phyloP scores from a whole-genome alignment of 2,888 invertebrate species.

The Gandaritis pyraliata region DNA sequence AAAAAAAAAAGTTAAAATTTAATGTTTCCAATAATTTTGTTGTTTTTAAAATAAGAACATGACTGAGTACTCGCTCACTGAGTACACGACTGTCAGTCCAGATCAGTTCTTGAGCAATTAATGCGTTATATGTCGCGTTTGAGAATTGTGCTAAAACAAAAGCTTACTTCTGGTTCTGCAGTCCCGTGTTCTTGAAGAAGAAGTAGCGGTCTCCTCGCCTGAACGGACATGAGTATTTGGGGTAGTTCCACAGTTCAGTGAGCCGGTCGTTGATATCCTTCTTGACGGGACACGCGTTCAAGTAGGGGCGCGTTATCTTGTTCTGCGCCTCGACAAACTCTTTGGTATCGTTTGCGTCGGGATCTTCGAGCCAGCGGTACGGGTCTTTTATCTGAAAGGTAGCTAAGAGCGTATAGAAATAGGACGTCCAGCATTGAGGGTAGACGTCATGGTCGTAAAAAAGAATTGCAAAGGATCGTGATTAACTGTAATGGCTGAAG shows the following conservation, averaged over 20 bases:
- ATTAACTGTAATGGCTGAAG: too few species aligned
- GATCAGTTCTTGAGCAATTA: too few species aligned
- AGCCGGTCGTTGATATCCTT: conserved; percentile 90
- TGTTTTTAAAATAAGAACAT: too few species aligned
- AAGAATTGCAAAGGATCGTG: too few species aligned
- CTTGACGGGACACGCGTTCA: conserved; percentile 90
- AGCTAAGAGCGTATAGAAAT: not conserved
- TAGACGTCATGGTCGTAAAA: too few species aligned
- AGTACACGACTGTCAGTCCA: too few species aligned
- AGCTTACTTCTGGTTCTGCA: conserved; percentile 96
- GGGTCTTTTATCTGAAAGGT: conserved; percentile 90
- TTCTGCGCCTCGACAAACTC: conserved; percentile 96
- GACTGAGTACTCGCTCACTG: too few species aligned
- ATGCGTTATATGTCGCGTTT: too few species aligned
- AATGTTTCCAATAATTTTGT: too few species aligned
- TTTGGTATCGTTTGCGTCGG: conserved; percentile 95
- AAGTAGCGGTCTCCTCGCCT: conserved; percentile 94
- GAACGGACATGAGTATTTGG: conserved; percentile 96
- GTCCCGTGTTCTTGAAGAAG: conserved; percentile 95
- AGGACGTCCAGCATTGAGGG: too few species aligned
- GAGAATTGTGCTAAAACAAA: too few species aligned
- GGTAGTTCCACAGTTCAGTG: conserved; percentile 97
- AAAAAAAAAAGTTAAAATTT: too few species aligned
- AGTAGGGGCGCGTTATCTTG: conserved; percentile 92
- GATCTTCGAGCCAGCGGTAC: conserved; percentile 98